These are phyloP conservation scores for Caenorhabditis inopinata DNA, from an alignment of 1,140 invertebrate species.

Conservation along the genomic window DNA sequence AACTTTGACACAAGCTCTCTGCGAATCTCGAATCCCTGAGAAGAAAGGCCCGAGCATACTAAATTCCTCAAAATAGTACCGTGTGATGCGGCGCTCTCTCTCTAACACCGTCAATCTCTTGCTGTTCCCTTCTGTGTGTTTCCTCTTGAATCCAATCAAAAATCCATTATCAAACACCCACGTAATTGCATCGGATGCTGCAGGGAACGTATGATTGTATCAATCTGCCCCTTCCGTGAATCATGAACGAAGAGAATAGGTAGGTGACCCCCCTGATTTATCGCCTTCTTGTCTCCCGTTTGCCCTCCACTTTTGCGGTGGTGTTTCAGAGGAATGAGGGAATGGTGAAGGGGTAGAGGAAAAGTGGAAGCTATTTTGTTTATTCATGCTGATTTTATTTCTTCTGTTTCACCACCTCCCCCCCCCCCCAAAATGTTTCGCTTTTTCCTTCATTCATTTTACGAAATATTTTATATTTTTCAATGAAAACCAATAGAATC, in stretches of 20 bases:
- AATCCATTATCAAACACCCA: constrained; percentile 31
- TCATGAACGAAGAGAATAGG: too few species aligned
- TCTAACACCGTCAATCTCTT: neutral
- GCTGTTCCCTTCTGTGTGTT: neutral
- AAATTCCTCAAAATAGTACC: too few species aligned
- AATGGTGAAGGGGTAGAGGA: neutral
- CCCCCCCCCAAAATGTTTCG: neutral
- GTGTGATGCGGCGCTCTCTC: too few species aligned
- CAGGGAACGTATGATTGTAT: neutral
- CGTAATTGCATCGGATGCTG: neutral
- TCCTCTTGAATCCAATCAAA: neutral
- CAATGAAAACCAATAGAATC: neutral
- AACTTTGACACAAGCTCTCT: too few species aligned
- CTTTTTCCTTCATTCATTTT: neutral
- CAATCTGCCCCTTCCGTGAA: neutral
- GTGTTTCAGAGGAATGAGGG: neutral
- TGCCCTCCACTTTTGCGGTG: neutral
- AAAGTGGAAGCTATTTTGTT: constrained; percentile 5
- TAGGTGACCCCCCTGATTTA: constrained; percentile 11
- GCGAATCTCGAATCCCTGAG: too few species aligned
- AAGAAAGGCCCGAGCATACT: too few species aligned
- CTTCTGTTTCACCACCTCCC: neutral
- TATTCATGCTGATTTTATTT: constrained; percentile 32
- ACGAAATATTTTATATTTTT: neutral
- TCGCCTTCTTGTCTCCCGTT: neutral